Base-by-base conservation (phyloP, 2,797 vertebrate species). In the Odontamblyopus lacepedii region DNA sequence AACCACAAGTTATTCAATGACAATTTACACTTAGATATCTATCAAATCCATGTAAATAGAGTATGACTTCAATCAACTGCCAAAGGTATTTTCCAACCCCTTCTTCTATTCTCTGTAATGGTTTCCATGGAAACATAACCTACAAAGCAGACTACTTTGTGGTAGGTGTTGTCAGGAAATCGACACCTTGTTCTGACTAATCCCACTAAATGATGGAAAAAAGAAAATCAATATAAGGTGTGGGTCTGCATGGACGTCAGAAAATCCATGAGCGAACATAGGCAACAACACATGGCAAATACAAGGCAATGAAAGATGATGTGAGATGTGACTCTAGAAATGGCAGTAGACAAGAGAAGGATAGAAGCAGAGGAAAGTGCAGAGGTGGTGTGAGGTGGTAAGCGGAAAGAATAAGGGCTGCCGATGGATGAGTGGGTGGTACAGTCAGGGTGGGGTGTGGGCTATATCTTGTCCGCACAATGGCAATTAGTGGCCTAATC, bases 401-500 rank as follows among this genome's bases (percentile, higher is more conserved):
- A 83, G 82, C 48, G 73, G 73, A 73, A 65, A 78, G 19, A 77
- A 83, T 82, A 75, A 56, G 78, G 73, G 72, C 79, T 83, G 79
- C 66, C 85, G 78, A 84, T 87, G 87, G 88, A 85, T 88, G 80
- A 80, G 83, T 90, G 85, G 77, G 92, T 92, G 93, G 86, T 74
- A 79, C 87, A 85, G 62, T 65, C 11, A 23, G 75, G 64, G 76
- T 62, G 60, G 41, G 64, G 89, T 86, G 79, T 87, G 87, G 90
- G 92, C 91, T 88, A 85, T 94, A 95, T 95, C 94, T 95, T 95
- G 95, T 95, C 95, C 93, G 92, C 87, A 92, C 91, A 94, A 86
- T 89, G 93, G 94, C 95, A 96, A 96, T 97, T 96, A 96, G 93
- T 91, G 89, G 93, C 93, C 89, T 94, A 93, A 94, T 95, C 95